Evolutionary conservation across 2,888 invertebrate species (phyloP).

Genomic region (Amiota mariae): DNA sequence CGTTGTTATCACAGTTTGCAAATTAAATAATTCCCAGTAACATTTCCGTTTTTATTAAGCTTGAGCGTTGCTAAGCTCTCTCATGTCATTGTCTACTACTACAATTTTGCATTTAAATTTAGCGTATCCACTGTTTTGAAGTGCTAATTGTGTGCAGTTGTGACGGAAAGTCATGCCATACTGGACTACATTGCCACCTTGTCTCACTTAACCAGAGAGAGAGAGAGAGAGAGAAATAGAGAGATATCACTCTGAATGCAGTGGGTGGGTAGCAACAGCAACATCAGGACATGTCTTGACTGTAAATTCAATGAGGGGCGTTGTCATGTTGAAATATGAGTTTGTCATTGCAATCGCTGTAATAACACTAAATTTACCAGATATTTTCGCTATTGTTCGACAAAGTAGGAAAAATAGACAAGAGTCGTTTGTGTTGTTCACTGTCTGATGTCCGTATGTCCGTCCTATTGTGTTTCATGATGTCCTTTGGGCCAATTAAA

Average conservation of each 20-base stretch:
- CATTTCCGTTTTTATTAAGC: slow-evolving; percentile 56
- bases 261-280: slow-evolving; percentile 43
- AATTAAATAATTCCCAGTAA: slow-evolving; percentile 68
- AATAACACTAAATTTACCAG: slow-evolving; percentile 67
- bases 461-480: slow-evolving; percentile 30
- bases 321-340: slow-evolving; percentile 55
- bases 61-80: not conserved
- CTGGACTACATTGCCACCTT: not conserved
- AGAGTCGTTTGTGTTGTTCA: slow-evolving; percentile 5
- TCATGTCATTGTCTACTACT: slow-evolving; percentile 33
- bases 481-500: slow-evolving; percentile 54
- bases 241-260: no score
- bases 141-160: slow-evolving; percentile 63
- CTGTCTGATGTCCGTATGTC: no score
- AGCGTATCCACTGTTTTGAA: slow-evolving; percentile 44
- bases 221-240: no score
- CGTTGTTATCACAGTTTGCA: slow-evolving; percentile 59
- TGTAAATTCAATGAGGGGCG: slow-evolving; percentile 26
- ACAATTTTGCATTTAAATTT: slow-evolving; percentile 32
- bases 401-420: not conserved
- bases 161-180: no score
- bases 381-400: slow-evolving; percentile 56
- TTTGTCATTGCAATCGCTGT: slow-evolving; percentile 49
- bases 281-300: not conserved
- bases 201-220: slow-evolving; percentile 39